Evolutionary conservation across 2,113 vertebrate genomes (phyloP).

Genomic region (Leiothrix lutea): DNA sequence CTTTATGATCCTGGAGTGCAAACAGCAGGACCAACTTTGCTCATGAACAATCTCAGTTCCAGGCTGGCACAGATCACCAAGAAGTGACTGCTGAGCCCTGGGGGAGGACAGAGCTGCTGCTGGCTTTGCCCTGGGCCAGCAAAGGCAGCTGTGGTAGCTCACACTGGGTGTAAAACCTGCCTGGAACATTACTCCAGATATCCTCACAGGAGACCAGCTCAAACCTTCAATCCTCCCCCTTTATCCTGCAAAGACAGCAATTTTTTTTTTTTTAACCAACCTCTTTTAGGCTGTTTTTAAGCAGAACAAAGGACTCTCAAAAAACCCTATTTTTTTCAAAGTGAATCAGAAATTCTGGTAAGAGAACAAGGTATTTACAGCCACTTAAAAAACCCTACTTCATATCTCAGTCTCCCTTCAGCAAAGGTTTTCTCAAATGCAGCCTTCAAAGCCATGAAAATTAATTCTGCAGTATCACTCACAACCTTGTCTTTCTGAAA

Average conservation of each 20-base stretch:
- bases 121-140: background rate
- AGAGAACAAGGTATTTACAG: background rate
- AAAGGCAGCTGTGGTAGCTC: background rate
- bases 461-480: background rate
- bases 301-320: background rate
- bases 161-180: background rate
- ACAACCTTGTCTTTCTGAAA: background rate
- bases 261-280: background rate
- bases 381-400: background rate
- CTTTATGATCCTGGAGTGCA: background rate
- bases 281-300: background rate
- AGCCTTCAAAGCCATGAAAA: background rate
- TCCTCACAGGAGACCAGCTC: background rate
- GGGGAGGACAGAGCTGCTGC: background rate
- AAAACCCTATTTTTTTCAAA: background rate
- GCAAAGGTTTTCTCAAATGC: background rate
- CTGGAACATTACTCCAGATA: background rate
- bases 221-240: background rate
- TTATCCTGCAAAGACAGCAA: background rate
- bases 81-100: background rate
- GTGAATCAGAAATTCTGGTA: background rate
- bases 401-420: background rate
- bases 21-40: background rate
- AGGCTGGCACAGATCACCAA: background rate
- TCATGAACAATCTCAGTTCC: background rate